Evolutionary conservation across 2,888 invertebrate species (phyloP), one percentile per base, ranked within the genome.

Genomic region (Cheilosia variabilis): DNA sequence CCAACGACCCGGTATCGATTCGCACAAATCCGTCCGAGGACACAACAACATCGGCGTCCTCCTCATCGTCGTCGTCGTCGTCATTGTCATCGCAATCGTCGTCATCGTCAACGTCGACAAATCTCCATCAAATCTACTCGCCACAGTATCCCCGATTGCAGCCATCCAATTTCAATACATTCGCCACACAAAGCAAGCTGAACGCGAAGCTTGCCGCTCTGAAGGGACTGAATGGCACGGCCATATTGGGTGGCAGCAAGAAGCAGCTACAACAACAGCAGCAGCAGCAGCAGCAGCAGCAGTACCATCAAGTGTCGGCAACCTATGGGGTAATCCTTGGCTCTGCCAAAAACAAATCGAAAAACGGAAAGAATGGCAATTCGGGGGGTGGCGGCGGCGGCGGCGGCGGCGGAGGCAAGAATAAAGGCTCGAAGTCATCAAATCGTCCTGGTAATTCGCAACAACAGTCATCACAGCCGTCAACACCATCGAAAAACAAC

Each of bases 1-100:
- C 94, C 92, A 94, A 93, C 89, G 95, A 95, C 91, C 94, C 94
- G 19, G 92, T 94, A 88, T 94, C 94, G 69, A 90, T 89, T 80
- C 90, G 90, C 27, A 87, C 89, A 3, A 88, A 88, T 88, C 89
- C 90, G 81, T 88, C 89, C 78, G 90, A 91, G 83, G 88, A 88
- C 15, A 87, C 89, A 34, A 91, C 92, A 65, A 91, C 92, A 19
- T 90, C 91, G 7, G 90, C 91, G 47, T 89, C 89, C 4, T 89
- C 90, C 72, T 88, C 88, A 34, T 63, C 86, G 13, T 75, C 87
- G 50, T 78, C 68, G 37, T 76, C 86, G 4, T 69, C 62, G 17
- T 77, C 87, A 37, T 78, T 86, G 53, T 88, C 88, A 24, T 88
- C 91, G 43, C 37, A 37, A 37, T 76, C 86, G 4, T 69, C 62